Evolutionary conservation across 2,797 vertebrate genomes (phyloP).

Genomic region (Nannoperca obscura): DNA sequence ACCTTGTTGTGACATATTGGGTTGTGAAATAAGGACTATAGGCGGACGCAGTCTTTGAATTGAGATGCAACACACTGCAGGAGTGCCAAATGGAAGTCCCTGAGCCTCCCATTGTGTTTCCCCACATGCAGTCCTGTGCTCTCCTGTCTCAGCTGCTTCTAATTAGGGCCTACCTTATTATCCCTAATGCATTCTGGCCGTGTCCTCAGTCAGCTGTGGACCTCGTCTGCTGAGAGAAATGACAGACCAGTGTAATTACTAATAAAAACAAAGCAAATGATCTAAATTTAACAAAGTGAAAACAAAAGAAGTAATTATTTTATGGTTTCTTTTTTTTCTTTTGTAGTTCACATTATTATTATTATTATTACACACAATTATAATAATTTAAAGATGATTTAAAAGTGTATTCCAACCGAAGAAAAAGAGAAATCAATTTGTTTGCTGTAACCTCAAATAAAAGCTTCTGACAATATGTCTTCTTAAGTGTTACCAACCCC

Average conservation of each 20-base stretch:
- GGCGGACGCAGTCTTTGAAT: conserved; percentile 39
- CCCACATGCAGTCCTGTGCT: conserved; percentile 41
- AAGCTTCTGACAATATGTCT: background rate
- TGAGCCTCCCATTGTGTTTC: conserved; percentile 38
- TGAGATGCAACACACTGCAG: conserved; percentile 25
- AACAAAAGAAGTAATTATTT: background rate
- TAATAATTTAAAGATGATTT: background rate
- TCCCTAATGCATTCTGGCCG: conserved; percentile 42
- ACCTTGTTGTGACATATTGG: conserved; percentile 10
- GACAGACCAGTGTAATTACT: conserved; percentile 5
- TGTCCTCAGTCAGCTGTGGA: conserved; percentile 10
- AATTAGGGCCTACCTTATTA: conserved; percentile 68
- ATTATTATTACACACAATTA: no score
- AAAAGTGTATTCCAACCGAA: background rate
- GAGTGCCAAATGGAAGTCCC: conserved; percentile 38
- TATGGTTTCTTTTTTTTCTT: background rate
- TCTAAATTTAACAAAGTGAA: background rate
- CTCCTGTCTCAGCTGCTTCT: conserved; percentile 55
- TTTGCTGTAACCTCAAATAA: background rate
- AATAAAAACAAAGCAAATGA: conserved; percentile 8
- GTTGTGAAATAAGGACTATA: conserved; percentile 24
- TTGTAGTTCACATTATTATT: no score
- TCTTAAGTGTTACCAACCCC: background rate
- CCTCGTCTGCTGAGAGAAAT: conserved; percentile 28
- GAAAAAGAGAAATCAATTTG: background rate